phyloP scores from a whole-genome alignment of 2,113 vertebrate species.

The Indri indri region DNA sequence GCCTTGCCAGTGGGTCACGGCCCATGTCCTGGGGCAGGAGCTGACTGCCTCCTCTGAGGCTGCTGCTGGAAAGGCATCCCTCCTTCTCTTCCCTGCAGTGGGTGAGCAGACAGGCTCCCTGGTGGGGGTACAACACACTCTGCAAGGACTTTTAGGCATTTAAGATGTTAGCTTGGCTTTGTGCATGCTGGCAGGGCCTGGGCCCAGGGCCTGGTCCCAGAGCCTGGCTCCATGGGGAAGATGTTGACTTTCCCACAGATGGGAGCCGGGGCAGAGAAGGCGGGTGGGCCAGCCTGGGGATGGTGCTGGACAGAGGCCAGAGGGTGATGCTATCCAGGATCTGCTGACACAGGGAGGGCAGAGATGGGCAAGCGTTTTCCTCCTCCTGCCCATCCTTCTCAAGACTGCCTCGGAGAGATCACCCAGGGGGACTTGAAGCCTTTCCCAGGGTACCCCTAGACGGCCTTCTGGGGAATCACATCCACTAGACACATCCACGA shows the following conservation, averaged over 20 bases:
- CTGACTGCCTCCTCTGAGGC: background rate
- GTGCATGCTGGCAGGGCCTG: background rate
- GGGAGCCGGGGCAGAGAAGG: background rate
- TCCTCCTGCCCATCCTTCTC: background rate
- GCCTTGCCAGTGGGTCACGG: background rate
- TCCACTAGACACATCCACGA: background rate
- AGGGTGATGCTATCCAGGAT: background rate
- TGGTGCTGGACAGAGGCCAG: background rate
- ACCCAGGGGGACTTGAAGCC: background rate
- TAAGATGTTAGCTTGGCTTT: background rate
- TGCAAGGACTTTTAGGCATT: background rate
- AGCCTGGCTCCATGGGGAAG: background rate
- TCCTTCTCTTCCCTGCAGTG: background rate
- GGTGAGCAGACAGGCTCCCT: background rate
- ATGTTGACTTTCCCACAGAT: background rate
- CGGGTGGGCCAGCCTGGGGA: background rate
- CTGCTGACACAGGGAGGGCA: background rate
- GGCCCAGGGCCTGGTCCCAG: background rate
- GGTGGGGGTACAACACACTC: background rate
- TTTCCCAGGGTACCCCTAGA: constrained; percentile 34
- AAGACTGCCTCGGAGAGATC: accelerated
- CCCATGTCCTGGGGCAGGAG: accelerated
- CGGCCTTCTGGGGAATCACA: background rate
- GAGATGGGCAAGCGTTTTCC: background rate
- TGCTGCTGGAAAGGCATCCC: background rate